Evolutionary conservation across 1,140 invertebrate species (phyloP), one percentile per base, ranked within the genome.

Genomic region (Heliconius himera): DNA sequence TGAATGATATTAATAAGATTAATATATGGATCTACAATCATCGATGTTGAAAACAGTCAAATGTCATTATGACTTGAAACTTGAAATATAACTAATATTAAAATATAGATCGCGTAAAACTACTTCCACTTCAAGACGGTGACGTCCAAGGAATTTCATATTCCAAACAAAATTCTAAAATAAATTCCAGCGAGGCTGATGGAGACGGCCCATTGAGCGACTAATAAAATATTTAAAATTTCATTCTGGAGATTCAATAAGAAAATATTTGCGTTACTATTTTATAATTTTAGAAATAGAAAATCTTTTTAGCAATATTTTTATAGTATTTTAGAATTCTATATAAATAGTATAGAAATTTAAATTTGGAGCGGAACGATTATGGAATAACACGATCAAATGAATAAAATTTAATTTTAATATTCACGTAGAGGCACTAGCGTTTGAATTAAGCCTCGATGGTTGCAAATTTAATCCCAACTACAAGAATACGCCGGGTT

Each of bases 131-230:
- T 29, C 13, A 29, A 66, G 60, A 66, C 26, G 60, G 26, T 66
- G 66, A 79, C 51, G 80, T 85, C 85, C 87, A 83, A 85, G 84
- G 88, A 89, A 89, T 89, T 89, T 89, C 88, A 89, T 89, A 89
- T 89, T 84, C 83, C 84, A 88, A 88, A 89, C 87, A 86, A 87
- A 88, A 85, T 89, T 88, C 81, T 74, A 81, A 85, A 86, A 87
- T 85, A 85, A 87, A 89, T 89, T 88, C 85, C 86, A 71, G 79
- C 60, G 77, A 51, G 60, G 75, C 79, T 77, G 83, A 84, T 66
- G 79, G 76, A 81, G 54, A 60, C 75, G 70, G 74, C 75, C 81
- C 70, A 81, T 80, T 81, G 79, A 80, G 78, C 79, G 72, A 66
- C 77, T 81, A 77, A 79, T 74, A 82, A 81, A 85, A 85, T 85